Conservation (phyloP, 2,888 invertebrate genomes). For the Stenchaetothrips biformis region DNA sequence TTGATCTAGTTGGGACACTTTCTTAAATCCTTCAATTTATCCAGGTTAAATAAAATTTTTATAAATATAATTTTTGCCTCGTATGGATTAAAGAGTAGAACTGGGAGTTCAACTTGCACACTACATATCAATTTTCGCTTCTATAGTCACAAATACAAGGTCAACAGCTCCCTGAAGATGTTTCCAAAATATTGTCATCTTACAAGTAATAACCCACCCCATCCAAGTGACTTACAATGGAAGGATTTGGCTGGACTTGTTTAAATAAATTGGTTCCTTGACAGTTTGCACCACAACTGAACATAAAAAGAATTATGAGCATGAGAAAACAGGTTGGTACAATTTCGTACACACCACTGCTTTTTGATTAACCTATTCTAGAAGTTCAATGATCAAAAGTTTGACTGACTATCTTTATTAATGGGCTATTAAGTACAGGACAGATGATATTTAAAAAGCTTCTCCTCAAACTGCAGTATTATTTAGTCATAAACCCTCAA, state of each 20-base stretch:
- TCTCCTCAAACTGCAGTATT: slow-evolving; percentile 4
- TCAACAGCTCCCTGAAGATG: background rate
- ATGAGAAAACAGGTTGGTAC: slow-evolving; percentile 8
- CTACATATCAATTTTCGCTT: too few species aligned
- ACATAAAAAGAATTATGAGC: slow-evolving; percentile 7
- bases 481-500: slow-evolving; percentile 15
- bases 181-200: background rate
- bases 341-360: background rate
- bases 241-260: slow-evolving; percentile 16
- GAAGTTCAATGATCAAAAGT: background rate
- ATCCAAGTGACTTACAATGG: background rate
- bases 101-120: too few species aligned
- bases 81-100: too few species aligned
- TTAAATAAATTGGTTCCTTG: slow-evolving; percentile 8
- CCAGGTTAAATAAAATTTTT: background rate
- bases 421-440: slow-evolving; percentile 23
- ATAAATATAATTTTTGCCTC: background rate
- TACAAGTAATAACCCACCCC: background rate
- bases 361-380: background rate
- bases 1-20: too few species aligned
- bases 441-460: slow-evolving; percentile 19
- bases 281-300: background rate
- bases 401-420: slow-evolving; percentile 12
- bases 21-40: background rate
- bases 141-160: background rate